Conservation (phyloP, 2,888 invertebrate species). For the Sesamia inferens region DNA sequence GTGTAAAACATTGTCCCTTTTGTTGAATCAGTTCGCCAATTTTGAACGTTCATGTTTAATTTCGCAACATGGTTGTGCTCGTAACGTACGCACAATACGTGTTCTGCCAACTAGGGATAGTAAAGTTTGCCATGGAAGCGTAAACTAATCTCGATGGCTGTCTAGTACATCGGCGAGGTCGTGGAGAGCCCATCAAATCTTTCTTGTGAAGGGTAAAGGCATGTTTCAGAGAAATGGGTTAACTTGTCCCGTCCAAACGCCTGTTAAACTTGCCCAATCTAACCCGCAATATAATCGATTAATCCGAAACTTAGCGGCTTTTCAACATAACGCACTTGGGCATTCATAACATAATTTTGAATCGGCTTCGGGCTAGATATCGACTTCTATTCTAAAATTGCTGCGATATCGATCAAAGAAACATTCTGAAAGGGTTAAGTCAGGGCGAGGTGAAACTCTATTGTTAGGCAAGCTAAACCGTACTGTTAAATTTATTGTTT, state of each 20-base stretch:
- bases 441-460: conserved; percentile 44
- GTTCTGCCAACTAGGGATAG: conserved; percentile 45
- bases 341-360: conserved; percentile 73
- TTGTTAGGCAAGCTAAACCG: conserved; percentile 16
- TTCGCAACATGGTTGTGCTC: conserved; percentile 36
- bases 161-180: conserved; percentile 60
- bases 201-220: conserved; percentile 71
- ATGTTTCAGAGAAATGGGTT: conserved; percentile 79
- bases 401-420: conserved; percentile 71
- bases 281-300: conserved; percentile 81
- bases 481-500: conserved; percentile 41
- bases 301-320: conserved; percentile 79
- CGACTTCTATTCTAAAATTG: conserved; percentile 65
- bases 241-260: conserved; percentile 76
- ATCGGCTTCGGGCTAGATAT: conserved; percentile 66
- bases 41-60: conserved; percentile 32
- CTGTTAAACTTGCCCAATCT: conserved; percentile 81
- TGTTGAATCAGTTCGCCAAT: conserved; percentile 32
- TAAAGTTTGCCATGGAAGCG: conserved; percentile 43
- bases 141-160: conserved; percentile 54
- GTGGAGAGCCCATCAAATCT: conserved; percentile 66
- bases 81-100: conserved; percentile 37
- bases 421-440: conserved; percentile 62
- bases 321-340: conserved; percentile 72
- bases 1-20: conserved; percentile 34